Evolutionary conservation across 2,113 vertebrate genomes (phyloP).

Genomic region (Oreocharis arfaki): DNA sequence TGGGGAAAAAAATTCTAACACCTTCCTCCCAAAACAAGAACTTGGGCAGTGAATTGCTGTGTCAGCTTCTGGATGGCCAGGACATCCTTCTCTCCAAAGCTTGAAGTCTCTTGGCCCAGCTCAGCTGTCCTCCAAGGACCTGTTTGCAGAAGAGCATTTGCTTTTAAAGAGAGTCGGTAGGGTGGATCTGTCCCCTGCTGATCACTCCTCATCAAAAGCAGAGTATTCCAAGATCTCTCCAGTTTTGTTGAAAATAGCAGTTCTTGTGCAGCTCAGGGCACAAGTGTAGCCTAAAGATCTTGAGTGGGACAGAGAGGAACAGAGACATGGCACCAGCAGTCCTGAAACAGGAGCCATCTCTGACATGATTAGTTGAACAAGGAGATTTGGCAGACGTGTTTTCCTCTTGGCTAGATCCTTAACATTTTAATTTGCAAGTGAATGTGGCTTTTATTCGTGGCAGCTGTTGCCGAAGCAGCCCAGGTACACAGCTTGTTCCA

Average conservation of each 20-base stretch:
- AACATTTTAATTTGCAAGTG: background rate
- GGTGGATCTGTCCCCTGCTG: background rate
- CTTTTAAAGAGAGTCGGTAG: background rate
- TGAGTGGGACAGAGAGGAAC: background rate
- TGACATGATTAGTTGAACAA: background rate
- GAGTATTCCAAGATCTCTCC: background rate
- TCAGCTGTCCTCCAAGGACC: background rate
- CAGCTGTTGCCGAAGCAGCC: background rate
- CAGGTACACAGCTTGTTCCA: background rate
- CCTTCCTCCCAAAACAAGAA: conserved; percentile 16
- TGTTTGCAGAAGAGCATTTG: background rate
- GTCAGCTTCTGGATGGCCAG: conserved; percentile 33
- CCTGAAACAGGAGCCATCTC: background rate
- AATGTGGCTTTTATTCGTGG: background rate
- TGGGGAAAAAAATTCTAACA: background rate
- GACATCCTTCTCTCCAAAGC: background rate
- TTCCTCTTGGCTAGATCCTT: background rate
- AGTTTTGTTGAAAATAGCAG: background rate
- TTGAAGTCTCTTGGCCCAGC: background rate
- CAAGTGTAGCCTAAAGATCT: background rate
- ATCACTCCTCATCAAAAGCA: background rate
- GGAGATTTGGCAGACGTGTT: background rate
- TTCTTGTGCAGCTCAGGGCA: background rate
- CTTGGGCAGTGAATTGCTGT: background rate
- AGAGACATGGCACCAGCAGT: background rate